These are phyloP conservation scores for Okapia johnstoni DNA, from an alignment of 2,113 vertebrate genomes.

Conservation along the genomic window DNA sequence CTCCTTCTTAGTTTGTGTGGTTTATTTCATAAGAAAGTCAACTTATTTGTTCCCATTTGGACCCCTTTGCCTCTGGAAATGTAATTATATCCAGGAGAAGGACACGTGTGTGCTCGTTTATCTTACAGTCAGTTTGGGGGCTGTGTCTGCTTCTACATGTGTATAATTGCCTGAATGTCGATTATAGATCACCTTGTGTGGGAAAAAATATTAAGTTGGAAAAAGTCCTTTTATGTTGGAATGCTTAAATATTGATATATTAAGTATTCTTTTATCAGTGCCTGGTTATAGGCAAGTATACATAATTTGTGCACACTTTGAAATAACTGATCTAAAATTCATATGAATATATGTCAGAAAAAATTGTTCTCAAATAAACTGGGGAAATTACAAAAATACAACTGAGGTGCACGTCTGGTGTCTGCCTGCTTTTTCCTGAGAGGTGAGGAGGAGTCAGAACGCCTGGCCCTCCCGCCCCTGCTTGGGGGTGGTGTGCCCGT, in stretches of 20 bases:
- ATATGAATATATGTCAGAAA: not conserved
- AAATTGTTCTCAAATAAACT: conserved; percentile 20
- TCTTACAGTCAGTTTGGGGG: no score
- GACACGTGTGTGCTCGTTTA: accelerated
- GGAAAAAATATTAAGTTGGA: not conserved
- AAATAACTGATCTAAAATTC: not conserved
- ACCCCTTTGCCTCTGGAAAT: not conserved
- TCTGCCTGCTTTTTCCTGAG: not conserved
- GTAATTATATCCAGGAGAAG: not conserved
- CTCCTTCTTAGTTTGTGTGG: not conserved
- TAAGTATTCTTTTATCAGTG: not conserved
- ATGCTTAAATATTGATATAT: not conserved
- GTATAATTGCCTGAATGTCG: not conserved
- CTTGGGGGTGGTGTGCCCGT: not conserved
- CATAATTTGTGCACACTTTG: not conserved
- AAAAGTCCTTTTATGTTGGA: not conserved
- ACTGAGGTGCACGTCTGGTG: not conserved
- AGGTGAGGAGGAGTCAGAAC: not conserved
- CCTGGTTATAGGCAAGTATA: not conserved
- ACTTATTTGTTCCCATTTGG: not conserved
- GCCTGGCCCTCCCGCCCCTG: not conserved
- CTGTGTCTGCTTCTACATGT: not conserved
- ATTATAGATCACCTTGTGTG: not conserved
- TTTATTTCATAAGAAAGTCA: not conserved
- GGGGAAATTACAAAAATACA: not conserved